Evolutionary conservation across 1,140 invertebrate genomes (phyloP), one percentile per base, ranked within the genome.

Genomic region (Pseudomyrmex dendroicus): DNA sequence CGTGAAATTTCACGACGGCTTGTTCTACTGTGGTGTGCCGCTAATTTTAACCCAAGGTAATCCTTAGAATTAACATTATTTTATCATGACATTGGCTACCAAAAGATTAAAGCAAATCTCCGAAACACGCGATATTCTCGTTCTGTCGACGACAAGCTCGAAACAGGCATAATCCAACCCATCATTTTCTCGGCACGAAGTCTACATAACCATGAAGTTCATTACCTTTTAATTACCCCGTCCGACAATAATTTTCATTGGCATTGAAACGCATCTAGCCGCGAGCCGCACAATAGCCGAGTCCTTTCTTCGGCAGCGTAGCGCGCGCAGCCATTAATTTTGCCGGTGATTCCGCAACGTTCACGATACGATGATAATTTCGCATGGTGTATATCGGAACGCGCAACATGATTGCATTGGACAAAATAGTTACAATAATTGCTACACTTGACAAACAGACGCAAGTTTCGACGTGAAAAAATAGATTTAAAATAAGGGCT

Each of bases 181-280:
- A 85, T 88, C 76, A 86, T 77, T 35, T 35, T 73, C 83, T 89
- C 72, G 35, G 73, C 66, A 50, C 67, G 73, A n/a, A n/a, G 86
- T 89, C 82, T 89, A 73, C 88, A 86, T 89, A 89, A 86, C 76
- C 66, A 82, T 80, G 68, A 77, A 89, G 86, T 85, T 88, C 87
- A 86, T 89, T 89, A 89, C 73, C 88, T 89, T 89, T 89, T 89
- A 89, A 89, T 89, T 89, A 35, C 88, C 62, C 84, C 25, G 62
- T 17, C 62, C 48, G 50, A 73, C 68, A 87, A 89, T 89, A 82
- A 89, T 87, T 89, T 89, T 87, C 88, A 87, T 86, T 89, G 88
- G 44, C 77, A 87, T 84, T 82, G 83, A 89, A 87, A 83, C 74
- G 84, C 85, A 85, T 83, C 82, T 82, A 84, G 15, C 74, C 22